Base-by-base conservation (phyloP, 2,888 invertebrate genomes). In the Incurvaria masculella region DNA sequence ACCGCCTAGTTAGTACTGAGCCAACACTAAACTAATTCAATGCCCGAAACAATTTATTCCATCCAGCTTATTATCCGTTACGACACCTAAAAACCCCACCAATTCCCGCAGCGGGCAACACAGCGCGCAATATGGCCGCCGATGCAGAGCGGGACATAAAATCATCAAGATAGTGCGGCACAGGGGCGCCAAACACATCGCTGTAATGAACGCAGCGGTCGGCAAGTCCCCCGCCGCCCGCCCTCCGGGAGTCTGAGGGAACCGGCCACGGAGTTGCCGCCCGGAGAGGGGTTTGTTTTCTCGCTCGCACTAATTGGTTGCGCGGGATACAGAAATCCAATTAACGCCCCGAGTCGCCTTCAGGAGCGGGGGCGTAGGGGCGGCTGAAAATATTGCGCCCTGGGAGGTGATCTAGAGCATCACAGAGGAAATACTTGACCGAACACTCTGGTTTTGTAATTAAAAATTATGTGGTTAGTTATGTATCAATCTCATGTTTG, bases 311-410 rank as follows among this genome's bases (percentile, higher is more conserved):
- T 72, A 72, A 72, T 72, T 72, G 72, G 64, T 61, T 65, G 61
- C 61, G 61, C 62, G n/a, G 64, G 61, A 63, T 65, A 69, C 63
- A 62, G 58, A 64, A 69, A 69, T 72, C 73, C 74, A 73, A 74
- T 73, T 74, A 73, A 65, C 60, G 60, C 57, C 49, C 61, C 58
- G 58, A 33, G 46, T 18, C 18, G 38, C 45, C 45, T 46, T 26
- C 61, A 62, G 60, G 63, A 61, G 60, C 62, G 63, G n/a, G n/a
- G n/a, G n/a, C 62, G 62, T 61, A 59, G 62, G 16, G 10, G 8
- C 23, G 4, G 23, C 27, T 21, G 61, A 23, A 23, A 23, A 23
- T 23, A 23, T 10, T 23, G 4, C 10, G 23, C 23, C n/a, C n/a
- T n/a, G n/a, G n/a, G n/a, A n/a, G n/a, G n/a, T n/a, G n/a, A n/a